These are phyloP conservation scores for Pipistrellus pygmaeus DNA, from an alignment of 2,797 vertebrate genomes.

Conservation along the genomic window DNA sequence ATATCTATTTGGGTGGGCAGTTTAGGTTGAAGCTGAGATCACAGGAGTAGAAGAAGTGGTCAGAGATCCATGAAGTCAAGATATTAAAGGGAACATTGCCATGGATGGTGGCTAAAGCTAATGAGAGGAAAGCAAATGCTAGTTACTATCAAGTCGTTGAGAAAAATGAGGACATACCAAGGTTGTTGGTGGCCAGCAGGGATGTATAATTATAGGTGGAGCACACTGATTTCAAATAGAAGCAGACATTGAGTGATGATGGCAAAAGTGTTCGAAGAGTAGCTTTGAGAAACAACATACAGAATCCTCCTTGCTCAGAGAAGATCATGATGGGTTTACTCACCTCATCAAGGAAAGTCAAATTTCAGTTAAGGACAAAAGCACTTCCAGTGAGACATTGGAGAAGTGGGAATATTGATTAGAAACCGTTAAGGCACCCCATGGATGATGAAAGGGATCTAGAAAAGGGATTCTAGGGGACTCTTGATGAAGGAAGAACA, in stretches of 20 bases:
- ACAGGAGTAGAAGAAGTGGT: not conserved
- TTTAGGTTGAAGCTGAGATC: slow-evolving; percentile 1
- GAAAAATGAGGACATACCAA: slow-evolving; percentile 38
- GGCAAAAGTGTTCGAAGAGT: not conserved
- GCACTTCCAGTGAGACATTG: not conserved
- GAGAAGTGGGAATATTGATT: not conserved
- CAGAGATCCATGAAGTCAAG: not conserved
- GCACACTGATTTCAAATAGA: not conserved
- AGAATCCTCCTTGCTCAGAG: not conserved
- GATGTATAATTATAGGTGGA: not conserved
- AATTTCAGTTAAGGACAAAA: not conserved
- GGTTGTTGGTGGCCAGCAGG: not conserved
- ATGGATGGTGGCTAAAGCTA: not conserved
- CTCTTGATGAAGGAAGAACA: not conserved
- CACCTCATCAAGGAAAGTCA: not conserved
- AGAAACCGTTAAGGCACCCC: not conserved
- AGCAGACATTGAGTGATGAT: not conserved
- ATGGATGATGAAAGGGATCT: not conserved
- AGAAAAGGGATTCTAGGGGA: not conserved
- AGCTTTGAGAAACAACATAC: too few relatives aligned
- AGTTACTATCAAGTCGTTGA: not conserved
- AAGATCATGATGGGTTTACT: not conserved
- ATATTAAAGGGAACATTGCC: not conserved
- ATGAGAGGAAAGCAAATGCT: slow-evolving; percentile 21
- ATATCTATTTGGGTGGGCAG: not conserved